Percentiles rank a stretch among this genome's conserved stretches.
These are phyloP conservation scores for Crypturellus tataupa DNA, from an alignment of 2,797 vertebrate species.

Conservation along the genomic window DNA sequence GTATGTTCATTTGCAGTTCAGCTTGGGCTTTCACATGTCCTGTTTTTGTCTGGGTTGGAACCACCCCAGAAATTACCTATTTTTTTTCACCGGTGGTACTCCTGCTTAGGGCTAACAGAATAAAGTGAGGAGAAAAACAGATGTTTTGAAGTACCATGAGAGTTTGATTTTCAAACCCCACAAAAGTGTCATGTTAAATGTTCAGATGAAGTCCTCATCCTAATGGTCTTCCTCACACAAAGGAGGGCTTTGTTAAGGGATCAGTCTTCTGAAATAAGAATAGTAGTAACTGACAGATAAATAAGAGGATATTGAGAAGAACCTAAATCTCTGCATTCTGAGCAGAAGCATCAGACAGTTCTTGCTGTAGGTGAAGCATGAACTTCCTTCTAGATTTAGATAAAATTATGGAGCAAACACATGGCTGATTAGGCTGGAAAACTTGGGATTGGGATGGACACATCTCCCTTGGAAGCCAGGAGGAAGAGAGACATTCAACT, in stretches of 20 bases:
- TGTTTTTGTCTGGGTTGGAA: slow-evolving; percentile 21
- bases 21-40: neutral
- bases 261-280: too few species aligned
- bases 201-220: neutral
- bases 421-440: neutral
- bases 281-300: neutral
- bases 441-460: neutral
- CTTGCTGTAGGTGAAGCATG: neutral
- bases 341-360: too few species aligned
- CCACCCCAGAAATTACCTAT: slow-evolving; percentile 20
- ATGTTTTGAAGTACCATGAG: neutral
- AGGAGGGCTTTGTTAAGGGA: neutral
- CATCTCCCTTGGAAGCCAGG: neutral
- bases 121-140: neutral
- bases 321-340: neutral
- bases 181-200: neutral
- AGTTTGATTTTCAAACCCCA: neutral
- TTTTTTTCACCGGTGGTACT: neutral
- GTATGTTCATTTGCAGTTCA: slow-evolving; percentile 2
- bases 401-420: neutral
- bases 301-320: neutral
- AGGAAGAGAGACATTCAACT: slow-evolving; percentile 18
- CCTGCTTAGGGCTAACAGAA: neutral
- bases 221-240: neutral
- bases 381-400: neutral